Percentiles rank a stretch among this genome's conserved stretches.
phyloP scores from a whole-genome alignment of 2,113 vertebrate species.

The Varanus komodoensis region DNA sequence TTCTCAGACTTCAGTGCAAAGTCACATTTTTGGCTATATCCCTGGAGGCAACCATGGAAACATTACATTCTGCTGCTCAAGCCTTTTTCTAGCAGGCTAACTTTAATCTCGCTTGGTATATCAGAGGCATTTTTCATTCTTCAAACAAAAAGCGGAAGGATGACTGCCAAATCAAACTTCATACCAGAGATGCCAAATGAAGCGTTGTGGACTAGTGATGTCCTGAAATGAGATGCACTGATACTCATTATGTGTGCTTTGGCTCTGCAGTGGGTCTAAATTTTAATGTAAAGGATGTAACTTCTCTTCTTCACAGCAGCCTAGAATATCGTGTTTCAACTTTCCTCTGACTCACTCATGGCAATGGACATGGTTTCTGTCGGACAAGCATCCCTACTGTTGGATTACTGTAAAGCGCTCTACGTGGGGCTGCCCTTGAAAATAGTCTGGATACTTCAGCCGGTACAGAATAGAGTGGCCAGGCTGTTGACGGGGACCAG shows the following conservation, averaged over 20 bases:
- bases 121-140: neutral
- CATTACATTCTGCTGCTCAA: neutral
- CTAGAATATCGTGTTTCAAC: neutral
- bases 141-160: slow-evolving; percentile 12
- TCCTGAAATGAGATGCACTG: neutral
- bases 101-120: neutral
- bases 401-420: neutral
- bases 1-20: neutral
- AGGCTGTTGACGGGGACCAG: no score
- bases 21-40: neutral
- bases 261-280: neutral
- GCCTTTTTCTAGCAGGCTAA: neutral
- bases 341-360: neutral
- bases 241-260: neutral
- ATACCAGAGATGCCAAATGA: neutral
- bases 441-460: no score
- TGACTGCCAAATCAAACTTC: neutral
- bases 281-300: neutral
- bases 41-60: neutral
- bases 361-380: neutral
- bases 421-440: no score
- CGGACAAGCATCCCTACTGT: neutral
- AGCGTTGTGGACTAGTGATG: neutral
- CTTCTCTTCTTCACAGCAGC: no score
- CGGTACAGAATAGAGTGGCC: no score